Base-by-base conservation (phyloP, 2,888 invertebrate species). In the Orthosia gracilis region DNA sequence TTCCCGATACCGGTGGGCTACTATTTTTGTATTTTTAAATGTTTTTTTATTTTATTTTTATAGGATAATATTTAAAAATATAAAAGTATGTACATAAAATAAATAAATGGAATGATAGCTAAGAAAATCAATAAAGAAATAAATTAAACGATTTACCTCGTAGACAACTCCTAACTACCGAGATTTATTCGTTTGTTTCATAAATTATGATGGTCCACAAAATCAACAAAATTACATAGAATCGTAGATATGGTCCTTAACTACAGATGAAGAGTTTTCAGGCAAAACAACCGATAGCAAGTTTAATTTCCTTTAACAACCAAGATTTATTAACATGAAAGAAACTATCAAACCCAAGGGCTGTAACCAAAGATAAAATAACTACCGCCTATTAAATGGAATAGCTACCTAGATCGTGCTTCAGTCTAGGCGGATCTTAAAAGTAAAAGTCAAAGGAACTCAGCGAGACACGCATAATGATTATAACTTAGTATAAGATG, bases 381-480 rank as follows among this genome's bases (percentile, higher is more conserved):
- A 21, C 21, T 52, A 50, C 5, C 12, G 49, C 21, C 31, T 54
- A 68, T 55, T 21, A n/a, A 58, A 67, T 52, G 11, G 49, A 62
- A 62, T 55, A 50, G 69, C 26, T 67, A 66, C 64, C 45, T 69
- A 58, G 50, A 50, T 54, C 59, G 31, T 47, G 63, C 21, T 67
- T 52, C 12, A 65, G 21, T 45, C 58, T 76, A 80, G 62, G 23
- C 76, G 52, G 65, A 83, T 84, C 65, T 84, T 57, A 63, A 80
- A 82, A 82, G 82, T 84, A 82, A 82, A 82, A 82, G 84, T 72
- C 71, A 66, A 62, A 75, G 69, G 76, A 70, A 62, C 67, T 9
- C 31, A 26, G 7, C 63, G 40, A 66, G 73, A 26, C 55, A 69
- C 57, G 81, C 84, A 71, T 82, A 69, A 69, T 69, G 57, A 82